phyloP scores from a whole-genome alignment of 2,797 vertebrate species.

The Urophycis tenuis region DNA sequence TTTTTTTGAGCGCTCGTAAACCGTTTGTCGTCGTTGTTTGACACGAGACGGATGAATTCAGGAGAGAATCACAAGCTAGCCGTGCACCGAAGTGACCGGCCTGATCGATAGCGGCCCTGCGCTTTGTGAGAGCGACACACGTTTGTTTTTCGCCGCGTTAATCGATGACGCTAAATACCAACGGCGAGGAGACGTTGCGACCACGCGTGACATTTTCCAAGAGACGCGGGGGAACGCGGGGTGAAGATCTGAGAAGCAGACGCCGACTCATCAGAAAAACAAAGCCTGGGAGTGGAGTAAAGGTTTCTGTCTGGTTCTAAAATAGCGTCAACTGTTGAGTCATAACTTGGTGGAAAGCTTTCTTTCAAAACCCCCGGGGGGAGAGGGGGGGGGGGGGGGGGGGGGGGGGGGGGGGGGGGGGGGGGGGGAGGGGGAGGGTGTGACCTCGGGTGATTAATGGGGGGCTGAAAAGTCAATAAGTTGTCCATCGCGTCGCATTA shows the following conservation, averaged over 20 bases:
- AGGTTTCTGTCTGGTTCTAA: neutral
- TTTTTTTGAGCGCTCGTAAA: no score
- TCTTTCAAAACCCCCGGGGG: neutral
- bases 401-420: neutral
- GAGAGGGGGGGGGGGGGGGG: neutral
- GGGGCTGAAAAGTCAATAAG: neutral
- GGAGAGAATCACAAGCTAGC: neutral
- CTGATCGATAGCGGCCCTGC: neutral
- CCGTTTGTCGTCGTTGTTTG: neutral
- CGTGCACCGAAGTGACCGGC: neutral
- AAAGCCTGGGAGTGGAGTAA: neutral
- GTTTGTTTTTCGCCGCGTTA: neutral
- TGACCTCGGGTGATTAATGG: neutral
- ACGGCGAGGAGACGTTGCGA: neutral
- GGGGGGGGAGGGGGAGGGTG: neutral
- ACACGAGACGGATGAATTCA: neutral
- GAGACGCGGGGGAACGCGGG: neutral
- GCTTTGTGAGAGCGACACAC: neutral
- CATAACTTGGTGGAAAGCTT: conserved; percentile 1
- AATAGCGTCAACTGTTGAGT: neutral
- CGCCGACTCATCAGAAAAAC: neutral
- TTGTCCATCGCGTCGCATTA: no score
- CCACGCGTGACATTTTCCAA: neutral
- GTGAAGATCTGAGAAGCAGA: neutral
- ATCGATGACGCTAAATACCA: neutral